A percentile compares a stretch with the other conserved stretches of the same genome.
Evolutionary conservation across 2,113 vertebrate species (phyloP).

Genomic region (Oryzias celebensis): DNA sequence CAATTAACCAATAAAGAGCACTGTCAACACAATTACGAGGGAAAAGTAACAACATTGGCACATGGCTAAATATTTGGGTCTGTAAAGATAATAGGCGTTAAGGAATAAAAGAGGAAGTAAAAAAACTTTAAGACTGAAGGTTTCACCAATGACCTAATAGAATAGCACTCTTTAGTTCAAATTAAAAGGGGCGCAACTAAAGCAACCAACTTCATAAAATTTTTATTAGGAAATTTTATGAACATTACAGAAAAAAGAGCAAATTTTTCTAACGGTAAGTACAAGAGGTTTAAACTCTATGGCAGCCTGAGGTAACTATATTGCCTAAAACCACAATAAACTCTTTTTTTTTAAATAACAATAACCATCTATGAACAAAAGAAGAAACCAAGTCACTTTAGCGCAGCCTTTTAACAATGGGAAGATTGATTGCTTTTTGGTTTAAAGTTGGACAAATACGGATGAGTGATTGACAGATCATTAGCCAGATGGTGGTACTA

Average conservation of each 20-base stretch:
- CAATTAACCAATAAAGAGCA: no score
- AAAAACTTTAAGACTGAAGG: no score
- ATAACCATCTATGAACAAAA: neutral
- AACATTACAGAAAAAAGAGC: constrained; percentile 8
- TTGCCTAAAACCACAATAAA: no score
- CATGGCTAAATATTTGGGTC: no score
- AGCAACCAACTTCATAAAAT: constrained; percentile 3
- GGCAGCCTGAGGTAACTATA: no score
- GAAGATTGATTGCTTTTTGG: constrained; percentile 64
- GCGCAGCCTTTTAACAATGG: constrained; percentile 45
- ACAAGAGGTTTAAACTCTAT: neutral
- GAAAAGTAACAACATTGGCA: no score
- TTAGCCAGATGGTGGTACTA: constrained; percentile 71
- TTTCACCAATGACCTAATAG: no score
- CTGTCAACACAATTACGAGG: no score
- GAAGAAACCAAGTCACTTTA: constrained; percentile 28
- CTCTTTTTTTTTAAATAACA: neutral
- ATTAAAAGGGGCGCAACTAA: no score
- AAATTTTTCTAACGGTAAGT: constrained; percentile 23
- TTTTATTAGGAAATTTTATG: constrained; percentile 20
- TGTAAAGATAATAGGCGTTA: no score
- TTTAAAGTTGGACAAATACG: constrained; percentile 47
- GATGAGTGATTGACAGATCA: constrained; percentile 70
- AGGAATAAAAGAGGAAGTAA: no score
- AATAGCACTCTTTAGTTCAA: no score